Base-by-base conservation (phyloP, 2,888 invertebrate species). In the Sarcophaga carnaria region DNA sequence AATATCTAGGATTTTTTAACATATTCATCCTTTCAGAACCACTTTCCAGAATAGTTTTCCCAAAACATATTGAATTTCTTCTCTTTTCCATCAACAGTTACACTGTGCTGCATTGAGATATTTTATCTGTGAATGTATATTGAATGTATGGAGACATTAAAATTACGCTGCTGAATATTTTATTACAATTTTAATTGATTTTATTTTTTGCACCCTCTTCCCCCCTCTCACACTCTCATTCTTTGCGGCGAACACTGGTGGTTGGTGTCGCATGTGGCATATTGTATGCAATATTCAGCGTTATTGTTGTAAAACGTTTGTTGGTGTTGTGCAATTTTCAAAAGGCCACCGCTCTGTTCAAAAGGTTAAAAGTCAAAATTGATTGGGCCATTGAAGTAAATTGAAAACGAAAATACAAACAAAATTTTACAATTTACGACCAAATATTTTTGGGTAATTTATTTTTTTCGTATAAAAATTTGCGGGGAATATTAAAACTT, bases 171-270 rank as follows among this genome's bases (percentile, higher is more conserved):
- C 59, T 76, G 74, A 83, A 83, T 86, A 75, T 83, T 69, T 80
- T 74, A 80, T 83, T 70, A 77, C 86, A 83, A 74, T 77, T 83
- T 78, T 80, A 86, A 86, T 86, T 83, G 67, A 77, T 72, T 76
- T 75, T 69, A 20, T 77, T 64, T 81, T 75, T 49, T 54, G 37
- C 37, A 37, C 37, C 37, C 37, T 0, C 37, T 2, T 10, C 2
- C 12, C 25, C n/a, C 49, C 11, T 25, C 1, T 22, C 63, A 62
- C 14, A 60, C 67, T 25, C 60, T 62, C n/a, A 20, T 59, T 4
- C 64, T 27, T 25, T 81, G 22, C 17, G 17, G 54, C 14, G 17
- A 54, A 54, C 17, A 54, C 59, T 27, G 37, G 59, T 60, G 60
- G 60, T 37, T 37, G 37, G 37, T 10, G 37, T 37, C 8, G 37